Base-by-base conservation (phyloP, 2,888 invertebrate genomes). In the Athripsodes cinereus region DNA sequence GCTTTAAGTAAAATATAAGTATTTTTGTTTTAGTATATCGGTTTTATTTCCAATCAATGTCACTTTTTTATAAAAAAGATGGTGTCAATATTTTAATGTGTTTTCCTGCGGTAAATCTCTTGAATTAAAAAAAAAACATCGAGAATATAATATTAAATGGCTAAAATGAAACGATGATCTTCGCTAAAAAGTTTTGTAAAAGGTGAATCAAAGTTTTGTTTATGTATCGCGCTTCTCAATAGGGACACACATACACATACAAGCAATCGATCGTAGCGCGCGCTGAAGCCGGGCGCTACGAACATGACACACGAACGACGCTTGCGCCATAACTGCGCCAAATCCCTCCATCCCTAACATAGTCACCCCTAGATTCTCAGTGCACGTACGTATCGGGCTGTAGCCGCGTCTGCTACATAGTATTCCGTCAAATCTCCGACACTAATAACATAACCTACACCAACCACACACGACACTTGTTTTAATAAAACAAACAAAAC, bases 351-450 rank as follows among this genome's bases (percentile, higher is more conserved):
- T 62, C 64, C 20, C 64, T 64, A 22, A 62, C 67, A 6, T 66
- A 64, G 57, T 61, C 66, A 59, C 54, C 66, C 51, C 61, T 46
- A 44, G 67, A 66, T 62, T 66, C 65, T 26, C 66, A 66, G 48
- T 65, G 66, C 54, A 65, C 67, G n/a, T 57, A 57, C 20, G 55
- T 49, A 62, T 49, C 49, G 59, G 31, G 56, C 58, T 46, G 50
- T 55, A 54, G 50, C 51, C 55, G 58, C 55, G 54, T 44, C 52
- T 20, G 44, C 20, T 53, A 26, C 47, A 44, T 50, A 31, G n/a
- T n/a, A n/a, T n/a, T 48, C 55, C 46, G 26, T 11, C 19, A 22
- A n/a, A 48, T 19, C 11, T 21, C 8, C 44, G 44, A 44, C 13
- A 16, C 10, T 16, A 16, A 40, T 16, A 40, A 40, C 40, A 40